Evolutionary conservation across 1,140 invertebrate genomes (phyloP), one percentile per base, ranked within the genome.

Genomic region (Nephotettix cincticeps): DNA sequence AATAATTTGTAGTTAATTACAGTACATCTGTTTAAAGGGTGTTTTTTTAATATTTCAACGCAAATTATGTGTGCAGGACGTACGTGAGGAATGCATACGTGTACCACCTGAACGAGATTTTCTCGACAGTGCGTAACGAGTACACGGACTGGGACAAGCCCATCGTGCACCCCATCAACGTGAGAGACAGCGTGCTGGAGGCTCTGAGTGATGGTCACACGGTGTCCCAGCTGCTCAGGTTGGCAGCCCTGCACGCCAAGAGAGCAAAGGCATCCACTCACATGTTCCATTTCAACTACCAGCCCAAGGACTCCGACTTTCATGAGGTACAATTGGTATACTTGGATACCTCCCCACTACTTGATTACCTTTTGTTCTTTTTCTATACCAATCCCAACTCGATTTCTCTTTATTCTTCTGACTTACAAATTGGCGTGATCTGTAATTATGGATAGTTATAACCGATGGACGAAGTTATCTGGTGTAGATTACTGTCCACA

Each of bases 61-160:
- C n/a, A n/a, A n/a, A n/a, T n/a, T n/a, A n/a, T 11, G 68, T 81
- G 72, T 75, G 0, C 85, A 85, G 93, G 32, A 96, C 94, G 9
- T 91, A 95, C 80, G 89, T 93, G 30, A 84, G 94, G 72, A 97
- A 97, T 84, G 87, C 93, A 29, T 95, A 91, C 83, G 86, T 89
- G 27, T 95, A 91, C 79, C 94, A 97, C 79, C 86, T 94, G 73
- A 94, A 95, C 82, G 94, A 97, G 81, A 96, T 97, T 69, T 94
- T 93, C 78, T 90, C 93, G 27, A 93, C 95, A 9, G 88, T 97
- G 13, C 84, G 92, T 29, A 96, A 97, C 83, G 93, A 97, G 80
- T 98, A 98, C 82, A 95, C 93, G 32, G 93, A 96, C 80, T 96
- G 94, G 94, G 90, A 92, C 78, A 90, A 93, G 75, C 89, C 92